phyloP scores from a whole-genome alignment of 2,888 invertebrate genomes.

The Biston stratarius region DNA sequence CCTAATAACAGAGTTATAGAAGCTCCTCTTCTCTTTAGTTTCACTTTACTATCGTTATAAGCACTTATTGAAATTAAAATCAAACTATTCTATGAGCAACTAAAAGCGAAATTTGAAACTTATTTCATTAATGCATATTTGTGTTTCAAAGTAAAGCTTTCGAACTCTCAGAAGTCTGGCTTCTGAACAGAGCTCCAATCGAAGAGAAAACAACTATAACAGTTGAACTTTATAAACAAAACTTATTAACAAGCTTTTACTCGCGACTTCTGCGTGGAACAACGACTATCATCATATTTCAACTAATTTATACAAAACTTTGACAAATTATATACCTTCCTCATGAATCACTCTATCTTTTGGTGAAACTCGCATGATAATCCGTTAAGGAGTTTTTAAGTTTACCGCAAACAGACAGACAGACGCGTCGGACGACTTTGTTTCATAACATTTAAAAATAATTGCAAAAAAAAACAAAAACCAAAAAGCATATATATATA shows the following conservation, averaged over 20 bases:
- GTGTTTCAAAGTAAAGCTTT: constrained; percentile 39
- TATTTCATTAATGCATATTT: constrained; percentile 47
- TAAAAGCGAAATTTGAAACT: constrained; percentile 42
- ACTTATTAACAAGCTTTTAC: constrained; percentile 1
- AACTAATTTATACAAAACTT: too few relatives aligned
- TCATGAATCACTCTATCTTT: too few relatives aligned
- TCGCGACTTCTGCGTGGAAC: too few relatives aligned
- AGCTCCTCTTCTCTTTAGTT: neutral
- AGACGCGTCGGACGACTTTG: too few relatives aligned
- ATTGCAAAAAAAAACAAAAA: too few relatives aligned
- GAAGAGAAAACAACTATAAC: constrained; percentile 40
- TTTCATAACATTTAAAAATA: too few relatives aligned
- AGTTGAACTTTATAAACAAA: constrained; percentile 33
- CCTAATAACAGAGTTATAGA: neutral
- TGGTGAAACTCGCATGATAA: too few relatives aligned
- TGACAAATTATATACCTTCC: too few relatives aligned
- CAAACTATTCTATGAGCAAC: constrained; percentile 27
- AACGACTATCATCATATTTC: too few relatives aligned
- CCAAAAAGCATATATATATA: too few relatives aligned
- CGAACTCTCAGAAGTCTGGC: constrained; percentile 31
- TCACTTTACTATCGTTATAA: neutral
- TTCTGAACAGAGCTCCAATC: constrained; percentile 39
- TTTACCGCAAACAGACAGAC: too few relatives aligned
- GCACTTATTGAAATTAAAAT: constrained; percentile 21
- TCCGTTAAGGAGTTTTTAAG: too few relatives aligned